Evolutionary conservation across 2,113 vertebrate genomes (phyloP).

Genomic region (Ascaphus truei): DNA sequence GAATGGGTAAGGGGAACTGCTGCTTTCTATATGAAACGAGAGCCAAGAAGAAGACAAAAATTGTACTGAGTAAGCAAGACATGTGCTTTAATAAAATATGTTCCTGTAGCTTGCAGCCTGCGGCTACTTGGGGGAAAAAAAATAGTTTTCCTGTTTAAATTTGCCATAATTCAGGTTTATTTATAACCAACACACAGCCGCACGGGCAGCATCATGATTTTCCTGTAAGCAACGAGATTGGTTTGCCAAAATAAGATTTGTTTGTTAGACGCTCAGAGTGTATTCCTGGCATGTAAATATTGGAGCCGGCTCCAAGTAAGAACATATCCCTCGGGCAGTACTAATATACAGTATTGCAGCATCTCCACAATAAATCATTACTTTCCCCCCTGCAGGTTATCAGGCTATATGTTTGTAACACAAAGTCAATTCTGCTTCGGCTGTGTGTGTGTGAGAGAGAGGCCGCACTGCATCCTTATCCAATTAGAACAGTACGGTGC

Average conservation of each 20-base stretch:
- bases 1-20: no score
- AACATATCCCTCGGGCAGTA: constrained; percentile 22
- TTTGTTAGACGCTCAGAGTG: constrained; percentile 7
- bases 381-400: not conserved
- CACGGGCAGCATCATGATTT: constrained; percentile 30
- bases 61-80: constrained; percentile 29
- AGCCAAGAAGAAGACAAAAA: constrained; percentile 9
- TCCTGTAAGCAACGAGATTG: constrained; percentile 24
- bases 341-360: constrained; percentile 18
- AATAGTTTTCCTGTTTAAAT: constrained; percentile 31
- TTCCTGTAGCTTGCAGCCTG: constrained; percentile 22
- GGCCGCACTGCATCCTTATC: constrained; percentile 10
- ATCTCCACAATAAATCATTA: constrained; percentile 23
- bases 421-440: not conserved
- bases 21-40: no score
- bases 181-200: constrained; percentile 1
- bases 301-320: constrained; percentile 11
- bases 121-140: constrained; percentile 27
- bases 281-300: constrained; percentile 35
- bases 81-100: constrained; percentile 33
- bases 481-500: constrained; percentile 28
- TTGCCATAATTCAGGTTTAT: constrained; percentile 37
- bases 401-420: not conserved
- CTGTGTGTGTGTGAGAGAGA: not conserved
- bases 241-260: constrained; percentile 17